Percentiles rank a stretch among this genome's conserved stretches.
These are phyloP conservation scores for Pocillopora meandrina DNA, from an alignment of 92 coral and sea anemone species.

Conservation along the genomic window DNA sequence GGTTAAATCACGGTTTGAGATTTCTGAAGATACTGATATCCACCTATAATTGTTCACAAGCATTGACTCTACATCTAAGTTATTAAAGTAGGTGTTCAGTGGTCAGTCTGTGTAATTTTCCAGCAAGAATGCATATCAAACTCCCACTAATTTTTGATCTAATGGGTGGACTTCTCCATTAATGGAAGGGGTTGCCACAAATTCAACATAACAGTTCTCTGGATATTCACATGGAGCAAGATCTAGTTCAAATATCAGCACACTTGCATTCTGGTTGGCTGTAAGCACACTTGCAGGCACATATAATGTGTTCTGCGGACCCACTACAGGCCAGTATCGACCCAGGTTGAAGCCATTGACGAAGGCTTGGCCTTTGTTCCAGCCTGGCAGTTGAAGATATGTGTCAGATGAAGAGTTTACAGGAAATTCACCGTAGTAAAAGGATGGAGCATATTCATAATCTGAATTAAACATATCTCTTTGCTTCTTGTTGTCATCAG, in stretches of 20 bases:
- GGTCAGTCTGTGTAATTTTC: neutral
- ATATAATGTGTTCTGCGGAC: conserved; percentile 92
- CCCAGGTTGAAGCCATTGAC: conserved; percentile 88
- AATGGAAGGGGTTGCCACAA: conserved; percentile 71
- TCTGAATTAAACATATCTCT: conserved; percentile 7
- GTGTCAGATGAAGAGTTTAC: conserved; percentile 71
- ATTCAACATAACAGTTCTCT: conserved; percentile 76
- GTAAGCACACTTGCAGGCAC: conserved; percentile 88
- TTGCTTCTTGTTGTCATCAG: neutral
- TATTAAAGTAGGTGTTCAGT: no score
- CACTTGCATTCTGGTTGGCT: conserved; percentile 54
- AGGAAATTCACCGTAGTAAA: conserved; percentile 71
- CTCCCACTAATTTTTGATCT: neutral
- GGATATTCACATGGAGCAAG: conserved; percentile 91
- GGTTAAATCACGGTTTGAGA: no score
- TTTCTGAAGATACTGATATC: no score
- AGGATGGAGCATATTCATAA: conserved; percentile 72
- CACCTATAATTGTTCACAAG: no score
- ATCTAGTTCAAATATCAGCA: conserved; percentile 83
- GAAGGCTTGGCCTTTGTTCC: conserved; percentile 93
- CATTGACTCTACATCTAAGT: no score
- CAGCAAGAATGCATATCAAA: neutral
- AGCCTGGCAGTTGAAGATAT: conserved; percentile 79
- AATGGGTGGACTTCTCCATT: conserved; percentile 71
- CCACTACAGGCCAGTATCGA: conserved; percentile 94